Percentiles rank a stretch among this genome's conserved stretches.
Conservation (phyloP, 2,888 invertebrate species). For the Cryptophagus acutangulus region DNA sequence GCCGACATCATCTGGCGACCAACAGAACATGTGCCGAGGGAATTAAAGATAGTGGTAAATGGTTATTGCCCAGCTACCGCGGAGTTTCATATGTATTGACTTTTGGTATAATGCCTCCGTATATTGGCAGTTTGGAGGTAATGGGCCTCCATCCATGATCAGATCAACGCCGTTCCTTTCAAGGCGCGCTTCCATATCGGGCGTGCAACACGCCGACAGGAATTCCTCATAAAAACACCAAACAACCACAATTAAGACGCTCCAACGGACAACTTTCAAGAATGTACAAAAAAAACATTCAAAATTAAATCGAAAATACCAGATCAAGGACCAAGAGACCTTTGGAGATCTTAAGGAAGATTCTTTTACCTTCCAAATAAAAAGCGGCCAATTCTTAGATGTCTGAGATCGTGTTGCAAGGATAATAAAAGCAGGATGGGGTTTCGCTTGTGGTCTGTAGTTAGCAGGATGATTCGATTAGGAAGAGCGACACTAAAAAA, state of each 20-base stretch:
- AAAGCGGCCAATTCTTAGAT: too few species aligned
- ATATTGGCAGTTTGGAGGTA: conserved; percentile 45
- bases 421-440: conserved; percentile 34
- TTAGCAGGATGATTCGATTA: conserved; percentile 44
- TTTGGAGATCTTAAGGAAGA: too few species aligned
- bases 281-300: too few species aligned
- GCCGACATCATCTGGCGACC: conserved; percentile 41
- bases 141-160: conserved; percentile 38
- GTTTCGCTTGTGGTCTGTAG: conserved; percentile 31
- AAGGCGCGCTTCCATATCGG: conserved; percentile 23
- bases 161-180: conserved; percentile 31
- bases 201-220: conserved; percentile 24
- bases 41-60: conserved; percentile 47
- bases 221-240: conserved; percentile 42
- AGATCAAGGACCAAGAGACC: too few species aligned
- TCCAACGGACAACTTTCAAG: too few species aligned
- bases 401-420: too few species aligned
- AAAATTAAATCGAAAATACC: too few species aligned
- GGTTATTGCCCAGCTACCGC: conserved; percentile 42
- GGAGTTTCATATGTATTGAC: conserved; percentile 38
- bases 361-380: too few species aligned
- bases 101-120: conserved; percentile 45
- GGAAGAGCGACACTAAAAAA: conserved; percentile 42
- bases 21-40: conserved; percentile 43
- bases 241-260: conserved; percentile 44